Conservation (phyloP, 2,888 invertebrate species). For the Zonitis immaculata region DNA sequence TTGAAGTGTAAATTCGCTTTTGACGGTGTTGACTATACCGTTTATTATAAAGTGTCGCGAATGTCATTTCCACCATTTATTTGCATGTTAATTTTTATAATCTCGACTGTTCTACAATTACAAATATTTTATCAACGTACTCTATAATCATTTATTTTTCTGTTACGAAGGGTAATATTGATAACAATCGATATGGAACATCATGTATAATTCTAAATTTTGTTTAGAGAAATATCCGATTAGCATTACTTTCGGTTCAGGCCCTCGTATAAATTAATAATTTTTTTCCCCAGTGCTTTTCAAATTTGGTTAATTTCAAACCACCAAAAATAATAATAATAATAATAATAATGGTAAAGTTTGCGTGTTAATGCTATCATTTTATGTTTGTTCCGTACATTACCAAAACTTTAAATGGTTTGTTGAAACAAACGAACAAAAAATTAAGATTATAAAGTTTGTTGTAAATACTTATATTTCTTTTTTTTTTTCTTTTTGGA, state of each 20-base stretch:
- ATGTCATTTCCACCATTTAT: neutral
- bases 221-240: too few species aligned
- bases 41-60: neutral
- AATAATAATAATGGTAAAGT: too few species aligned
- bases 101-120: slow-evolving; percentile 12
- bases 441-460: neutral
- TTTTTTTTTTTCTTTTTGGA: too few species aligned
- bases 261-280: too few species aligned
- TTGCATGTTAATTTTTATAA: slow-evolving; percentile 19
- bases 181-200: too few species aligned
- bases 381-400: neutral
- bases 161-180: too few species aligned
- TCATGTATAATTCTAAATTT: too few species aligned
- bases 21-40: too few species aligned
- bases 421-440: neutral
- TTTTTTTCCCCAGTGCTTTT: neutral
- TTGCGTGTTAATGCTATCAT: neutral
- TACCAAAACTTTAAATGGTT: neutral
- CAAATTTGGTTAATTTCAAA: neutral
- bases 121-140: slow-evolving; percentile 17
- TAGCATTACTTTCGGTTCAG: too few species aligned
- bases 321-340: neutral
- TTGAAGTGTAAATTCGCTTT: neutral
- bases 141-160: too few species aligned
- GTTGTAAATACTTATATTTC: neutral